Evolutionary conservation across 2,113 vertebrate genomes (phyloP).

Genomic region (Barnardius zonarius): DNA sequence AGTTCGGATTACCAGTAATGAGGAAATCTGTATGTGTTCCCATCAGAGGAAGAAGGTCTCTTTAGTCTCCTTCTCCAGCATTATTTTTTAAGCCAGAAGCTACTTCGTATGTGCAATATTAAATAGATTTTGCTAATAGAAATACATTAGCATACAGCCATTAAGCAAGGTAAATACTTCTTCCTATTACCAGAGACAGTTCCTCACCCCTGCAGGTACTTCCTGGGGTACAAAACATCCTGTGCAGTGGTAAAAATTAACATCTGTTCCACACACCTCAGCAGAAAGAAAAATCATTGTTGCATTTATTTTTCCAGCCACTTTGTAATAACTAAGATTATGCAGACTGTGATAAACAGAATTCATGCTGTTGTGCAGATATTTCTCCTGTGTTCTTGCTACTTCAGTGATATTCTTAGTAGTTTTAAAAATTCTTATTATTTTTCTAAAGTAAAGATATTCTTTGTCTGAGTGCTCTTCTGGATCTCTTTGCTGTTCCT

Average conservation of each 20-base stretch:
- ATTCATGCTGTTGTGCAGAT: background rate
- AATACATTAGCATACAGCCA: background rate
- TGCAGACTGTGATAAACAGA: background rate
- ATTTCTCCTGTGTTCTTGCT: background rate
- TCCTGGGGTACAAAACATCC: background rate
- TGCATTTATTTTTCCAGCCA: background rate
- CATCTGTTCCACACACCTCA: background rate
- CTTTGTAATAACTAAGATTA: background rate
- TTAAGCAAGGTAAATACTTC: background rate
- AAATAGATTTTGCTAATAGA: background rate
- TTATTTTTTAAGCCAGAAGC: background rate
- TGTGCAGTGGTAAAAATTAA: background rate
- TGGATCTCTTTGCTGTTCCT: background rate
- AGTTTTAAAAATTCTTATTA: background rate
- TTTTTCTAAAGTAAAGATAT: background rate
- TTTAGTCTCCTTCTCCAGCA: background rate
- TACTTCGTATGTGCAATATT: background rate
- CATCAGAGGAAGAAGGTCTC: background rate
- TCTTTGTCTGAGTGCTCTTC: background rate
- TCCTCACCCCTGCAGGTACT: background rate
- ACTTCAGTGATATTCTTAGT: background rate
- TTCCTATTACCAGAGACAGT: background rate
- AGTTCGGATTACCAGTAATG: background rate
- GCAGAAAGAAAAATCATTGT: background rate
- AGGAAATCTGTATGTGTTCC: background rate